Base-by-base conservation (phyloP, 1,140 invertebrate genomes). In the Carposina sasakii region DNA sequence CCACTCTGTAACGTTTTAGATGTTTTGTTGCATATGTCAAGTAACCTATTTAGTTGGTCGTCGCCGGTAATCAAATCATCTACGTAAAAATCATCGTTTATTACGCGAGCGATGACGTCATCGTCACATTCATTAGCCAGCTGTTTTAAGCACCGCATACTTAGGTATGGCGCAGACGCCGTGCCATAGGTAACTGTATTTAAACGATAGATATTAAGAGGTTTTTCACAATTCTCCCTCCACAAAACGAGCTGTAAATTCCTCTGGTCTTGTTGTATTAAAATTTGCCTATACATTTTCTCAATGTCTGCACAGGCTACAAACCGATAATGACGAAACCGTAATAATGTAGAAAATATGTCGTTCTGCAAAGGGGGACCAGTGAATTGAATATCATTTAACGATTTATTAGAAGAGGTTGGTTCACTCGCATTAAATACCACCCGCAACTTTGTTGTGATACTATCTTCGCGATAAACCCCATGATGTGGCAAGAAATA, bases 261-360 rank as follows among this genome's bases (percentile, higher is more conserved):
- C 10, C 48, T 23, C 26, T 79, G 67, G 30, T 68, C 50, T 22
- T 43, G 8, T 13, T 50, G 39, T 3, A 84, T 54, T 10, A 43
- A 39, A 19, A 82, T 55, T 43, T 75, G 67, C 9, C 71, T 45
- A 54, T 72, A 81, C 74, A 83, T 83, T 54, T 86, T 81, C 16
- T 55, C 50, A 9, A 85, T 70, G 49, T 85, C 82, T 3, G 62
- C 73, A 9, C 57, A 67, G 16, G 76, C 43, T 1, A 68, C 75
- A 33, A 60, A 54, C 26, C 40, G 17, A 52, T 71, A 54, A 12
- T 19, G 52, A 31, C 71, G 24, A 54, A 81, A 81, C 31, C 54
- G 40, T 2, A 69, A 17, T 8, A 81, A 10, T 9, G 72, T 60
- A 1, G 56, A 52, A 17, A 73, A 60, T 23, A 81, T 34, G 31